Evolutionary conservation across 2,888 invertebrate species (phyloP).

Genomic region (Macrophya annulata): DNA sequence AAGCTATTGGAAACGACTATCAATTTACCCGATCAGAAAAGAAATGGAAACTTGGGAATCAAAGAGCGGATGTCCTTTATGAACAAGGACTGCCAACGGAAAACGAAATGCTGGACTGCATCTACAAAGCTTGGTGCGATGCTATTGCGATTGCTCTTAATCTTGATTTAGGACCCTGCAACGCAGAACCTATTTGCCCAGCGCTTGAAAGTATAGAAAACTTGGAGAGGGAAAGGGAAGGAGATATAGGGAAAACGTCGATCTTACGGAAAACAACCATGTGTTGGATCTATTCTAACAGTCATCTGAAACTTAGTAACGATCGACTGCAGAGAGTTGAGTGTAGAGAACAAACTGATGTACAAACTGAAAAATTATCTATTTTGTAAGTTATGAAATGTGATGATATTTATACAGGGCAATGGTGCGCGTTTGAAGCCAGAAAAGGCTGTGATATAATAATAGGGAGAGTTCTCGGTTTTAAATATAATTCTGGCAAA

Average conservation of each 20-base stretch:
- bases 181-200: neutral
- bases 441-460: neutral
- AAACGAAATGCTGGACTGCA: conserved; percentile 21
- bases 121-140: conserved; percentile 1
- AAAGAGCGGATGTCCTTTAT: neutral
- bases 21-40: conserved; percentile 34
- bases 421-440: conserved; percentile 4
- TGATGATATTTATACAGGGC: conserved; percentile 7
- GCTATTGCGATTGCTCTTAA: neutral
- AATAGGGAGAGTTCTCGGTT: conserved; percentile 15
- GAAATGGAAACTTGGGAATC: conserved; percentile 13
- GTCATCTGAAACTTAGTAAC: conserved; percentile 6
- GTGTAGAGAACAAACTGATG: neutral
- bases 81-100: conserved; percentile 19
- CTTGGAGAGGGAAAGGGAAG: no score
- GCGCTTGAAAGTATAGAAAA: neutral
- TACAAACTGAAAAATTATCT: neutral
- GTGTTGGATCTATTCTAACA: conserved; percentile 17
- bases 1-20: conserved; percentile 15
- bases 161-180: conserved; percentile 23
- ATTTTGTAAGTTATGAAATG: neutral
- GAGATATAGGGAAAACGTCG: neutral
- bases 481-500: conserved; percentile 6
- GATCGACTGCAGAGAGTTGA: conserved; percentile 1
- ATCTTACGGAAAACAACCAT: conserved; percentile 19